Evolutionary conservation across 2,888 invertebrate genomes (phyloP).

Genomic region (Trichogramma evanescens): DNA sequence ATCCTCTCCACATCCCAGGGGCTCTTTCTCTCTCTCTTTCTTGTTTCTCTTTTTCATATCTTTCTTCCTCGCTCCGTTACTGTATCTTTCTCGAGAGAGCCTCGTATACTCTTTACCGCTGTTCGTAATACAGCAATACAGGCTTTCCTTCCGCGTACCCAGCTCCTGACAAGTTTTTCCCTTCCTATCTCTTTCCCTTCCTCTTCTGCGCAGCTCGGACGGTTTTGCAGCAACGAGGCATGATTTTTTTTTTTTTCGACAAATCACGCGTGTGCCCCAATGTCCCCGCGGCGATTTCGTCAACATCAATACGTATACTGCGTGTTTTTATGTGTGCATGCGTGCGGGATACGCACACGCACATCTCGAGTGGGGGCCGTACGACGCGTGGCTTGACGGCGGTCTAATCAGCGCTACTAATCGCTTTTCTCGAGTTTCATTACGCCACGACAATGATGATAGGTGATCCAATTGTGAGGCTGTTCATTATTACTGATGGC

Average conservation of each 20-base stretch:
- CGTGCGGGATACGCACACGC: too few species aligned
- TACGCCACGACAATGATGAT: neutral
- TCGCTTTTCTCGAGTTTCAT: slow-evolving; percentile 12
- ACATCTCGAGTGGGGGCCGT: neutral
- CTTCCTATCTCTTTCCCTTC: neutral
- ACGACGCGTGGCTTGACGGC: slow-evolving; percentile 2
- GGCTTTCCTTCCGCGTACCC: too few species aligned
- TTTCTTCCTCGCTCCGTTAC: slow-evolving; percentile 37
- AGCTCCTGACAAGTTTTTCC: neutral
- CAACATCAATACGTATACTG: too few species aligned
- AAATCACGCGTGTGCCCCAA: slow-evolving; percentile 17
- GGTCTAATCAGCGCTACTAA: slow-evolving; percentile 6
- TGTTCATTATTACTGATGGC: neutral
- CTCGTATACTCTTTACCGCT: slow-evolving; percentile 11
- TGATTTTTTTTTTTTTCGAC: slow-evolving; percentile 20
- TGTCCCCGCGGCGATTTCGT: neutral
- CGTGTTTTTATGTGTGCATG: too few species aligned
- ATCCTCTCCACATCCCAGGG: slow-evolving; percentile 38
- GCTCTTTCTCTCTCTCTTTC: slow-evolving; percentile 27
- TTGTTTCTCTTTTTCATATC: slow-evolving; percentile 19
- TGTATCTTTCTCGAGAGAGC: slow-evolving; percentile 26
- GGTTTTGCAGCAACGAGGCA: neutral
- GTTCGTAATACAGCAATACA: neutral
- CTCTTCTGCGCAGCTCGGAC: too few species aligned
- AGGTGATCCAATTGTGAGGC: neutral